Evolutionary conservation across 2,113 vertebrate genomes (phyloP).

Genomic region (Myrmecophaga tridactyla): DNA sequence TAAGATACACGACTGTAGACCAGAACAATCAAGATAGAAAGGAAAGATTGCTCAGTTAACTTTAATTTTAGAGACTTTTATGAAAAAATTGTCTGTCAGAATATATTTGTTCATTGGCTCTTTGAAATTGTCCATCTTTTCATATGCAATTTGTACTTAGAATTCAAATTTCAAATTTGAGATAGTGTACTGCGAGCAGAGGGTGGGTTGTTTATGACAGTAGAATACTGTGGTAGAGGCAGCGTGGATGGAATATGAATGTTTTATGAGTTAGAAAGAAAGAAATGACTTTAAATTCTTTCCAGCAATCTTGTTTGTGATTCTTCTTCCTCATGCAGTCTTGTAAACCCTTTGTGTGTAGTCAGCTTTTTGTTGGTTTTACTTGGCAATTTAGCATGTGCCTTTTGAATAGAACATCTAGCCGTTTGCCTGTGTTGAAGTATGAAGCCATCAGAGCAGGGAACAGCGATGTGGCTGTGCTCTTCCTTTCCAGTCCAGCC

Average conservation of each 20-base stretch:
- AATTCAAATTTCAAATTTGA: background rate
- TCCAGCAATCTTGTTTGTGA: constrained; percentile 22
- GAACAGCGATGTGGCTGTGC: background rate
- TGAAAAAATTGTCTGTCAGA: background rate
- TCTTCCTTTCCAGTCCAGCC: background rate
- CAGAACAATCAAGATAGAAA: background rate
- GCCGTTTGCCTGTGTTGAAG: constrained; percentile 35
- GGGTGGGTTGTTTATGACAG: background rate
- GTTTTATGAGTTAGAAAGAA: constrained; percentile 57
- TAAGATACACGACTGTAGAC: background rate
- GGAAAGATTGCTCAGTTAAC: background rate
- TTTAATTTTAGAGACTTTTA: background rate
- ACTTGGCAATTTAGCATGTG: constrained; percentile 43
- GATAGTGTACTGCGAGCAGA: background rate
- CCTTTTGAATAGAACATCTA: constrained; percentile 67
- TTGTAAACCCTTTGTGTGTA: constrained; percentile 49
- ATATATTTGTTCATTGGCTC: background rate
- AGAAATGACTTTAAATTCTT: constrained; percentile 57
- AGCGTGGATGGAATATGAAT: constrained; percentile 47
- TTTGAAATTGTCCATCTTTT: background rate
- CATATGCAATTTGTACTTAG: background rate
- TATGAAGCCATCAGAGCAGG: background rate
- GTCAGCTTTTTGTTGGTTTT: constrained; percentile 63
- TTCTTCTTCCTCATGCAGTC: constrained; percentile 37
- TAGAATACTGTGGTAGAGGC: background rate